These are phyloP conservation scores for Congeria kusceri DNA, from an alignment of 2,888 invertebrate genomes.

Conservation along the genomic window DNA sequence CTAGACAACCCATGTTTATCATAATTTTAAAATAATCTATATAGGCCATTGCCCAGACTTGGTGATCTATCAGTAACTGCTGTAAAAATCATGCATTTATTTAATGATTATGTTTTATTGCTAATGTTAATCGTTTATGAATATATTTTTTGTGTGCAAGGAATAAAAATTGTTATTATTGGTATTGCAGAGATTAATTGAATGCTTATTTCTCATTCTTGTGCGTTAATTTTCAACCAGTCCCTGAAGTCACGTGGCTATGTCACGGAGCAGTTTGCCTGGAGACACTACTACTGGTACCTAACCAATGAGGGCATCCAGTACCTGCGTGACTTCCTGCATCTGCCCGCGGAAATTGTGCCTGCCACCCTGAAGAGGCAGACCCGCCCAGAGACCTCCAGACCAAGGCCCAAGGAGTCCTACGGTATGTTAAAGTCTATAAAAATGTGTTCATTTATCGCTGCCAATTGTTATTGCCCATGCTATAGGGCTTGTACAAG, in stretches of 20 bases:
- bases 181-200: constrained; percentile 1
- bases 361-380: constrained; percentile 98
- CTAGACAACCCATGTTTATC: no score
- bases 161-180: not conserved
- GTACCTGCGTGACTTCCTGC: constrained; percentile 95
- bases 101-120: no score
- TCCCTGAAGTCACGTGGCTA: constrained; percentile 98
- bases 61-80: no score
- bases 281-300: constrained; percentile 99
- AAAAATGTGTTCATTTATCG: no score
- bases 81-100: no score
- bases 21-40: no score
- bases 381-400: constrained; percentile 92
- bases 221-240: constrained; percentile 85
- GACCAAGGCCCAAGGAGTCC: constrained; percentile 81
- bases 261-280: constrained; percentile 99
- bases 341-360: constrained; percentile 99
- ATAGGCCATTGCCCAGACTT: no score
- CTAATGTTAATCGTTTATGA: no score
- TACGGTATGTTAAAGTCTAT: constrained; percentile 40
- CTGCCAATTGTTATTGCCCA: no score
- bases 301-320: constrained; percentile 99
- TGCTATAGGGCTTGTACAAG: no score
- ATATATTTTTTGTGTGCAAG: not conserved
- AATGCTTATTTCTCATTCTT: constrained; percentile 9